phyloP scores from a whole-genome alignment of 2,797 vertebrate species.

The Sebastes jordani region DNA sequence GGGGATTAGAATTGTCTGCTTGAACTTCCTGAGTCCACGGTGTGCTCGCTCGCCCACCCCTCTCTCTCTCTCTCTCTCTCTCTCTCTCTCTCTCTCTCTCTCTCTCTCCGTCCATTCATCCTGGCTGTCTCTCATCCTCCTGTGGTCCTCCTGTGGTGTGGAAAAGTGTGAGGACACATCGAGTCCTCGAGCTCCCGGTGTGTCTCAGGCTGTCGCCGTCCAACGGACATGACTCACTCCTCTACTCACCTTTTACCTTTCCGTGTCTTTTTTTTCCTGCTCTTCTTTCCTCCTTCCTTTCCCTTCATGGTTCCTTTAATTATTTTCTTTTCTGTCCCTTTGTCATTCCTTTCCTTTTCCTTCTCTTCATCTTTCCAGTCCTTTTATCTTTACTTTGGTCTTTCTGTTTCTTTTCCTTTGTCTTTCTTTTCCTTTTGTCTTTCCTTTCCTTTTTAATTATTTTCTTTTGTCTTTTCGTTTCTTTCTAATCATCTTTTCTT shows the following conservation, averaged over 20 bases:
- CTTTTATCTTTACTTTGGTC: neutral
- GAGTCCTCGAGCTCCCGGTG: constrained; percentile 31
- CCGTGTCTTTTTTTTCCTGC: neutral
- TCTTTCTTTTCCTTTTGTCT: neutral
- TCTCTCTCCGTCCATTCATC: neutral
- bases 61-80: neutral
- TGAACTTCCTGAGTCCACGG: constrained; percentile 93
- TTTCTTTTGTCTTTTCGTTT: neutral
- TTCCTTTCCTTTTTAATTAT: neutral
- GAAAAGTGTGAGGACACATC: constrained; percentile 41
- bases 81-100: neutral
- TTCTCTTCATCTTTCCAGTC: neutral
- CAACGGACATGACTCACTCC: constrained; percentile 43
- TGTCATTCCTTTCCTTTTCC: neutral
- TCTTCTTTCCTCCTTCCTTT: neutral
- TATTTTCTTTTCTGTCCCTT: neutral
- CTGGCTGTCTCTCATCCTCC: constrained; percentile 33
- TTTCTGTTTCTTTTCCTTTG: neutral
- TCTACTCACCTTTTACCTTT: constrained; percentile 23
- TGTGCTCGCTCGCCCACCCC: constrained; percentile 48
- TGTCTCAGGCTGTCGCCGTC: constrained; percentile 50
- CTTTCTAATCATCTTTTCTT: neutral
- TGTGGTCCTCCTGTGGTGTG: constrained; percentile 15
- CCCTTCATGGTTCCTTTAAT: neutral
- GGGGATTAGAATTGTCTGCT: constrained; percentile 98